phyloP scores from a whole-genome alignment of 1,140 invertebrate species.

The Cyrtorhinus lividipennis region DNA sequence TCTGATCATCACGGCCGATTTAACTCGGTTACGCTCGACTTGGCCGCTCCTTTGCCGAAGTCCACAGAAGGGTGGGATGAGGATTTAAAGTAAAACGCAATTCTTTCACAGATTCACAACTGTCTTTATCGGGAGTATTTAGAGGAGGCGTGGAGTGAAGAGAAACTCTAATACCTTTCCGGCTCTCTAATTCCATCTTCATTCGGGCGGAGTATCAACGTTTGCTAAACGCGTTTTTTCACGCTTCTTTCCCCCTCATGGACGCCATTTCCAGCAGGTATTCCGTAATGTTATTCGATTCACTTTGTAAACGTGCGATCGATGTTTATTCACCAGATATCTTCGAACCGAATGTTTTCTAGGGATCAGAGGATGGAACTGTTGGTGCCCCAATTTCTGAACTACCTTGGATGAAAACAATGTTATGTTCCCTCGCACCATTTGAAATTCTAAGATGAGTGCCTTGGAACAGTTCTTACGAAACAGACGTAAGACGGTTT shows the following conservation, averaged over 20 bases:
- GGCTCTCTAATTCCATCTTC: slow-evolving; percentile 5
- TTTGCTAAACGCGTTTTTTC: neutral
- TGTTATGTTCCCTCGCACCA: too few species aligned
- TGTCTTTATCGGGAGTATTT: slow-evolving; percentile 8
- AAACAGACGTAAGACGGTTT: too few species aligned
- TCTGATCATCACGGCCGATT: slow-evolving; percentile 9
- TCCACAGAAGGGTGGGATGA: neutral
- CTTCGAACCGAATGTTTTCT: too few species aligned
- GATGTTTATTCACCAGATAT: too few species aligned
- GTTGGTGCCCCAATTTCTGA: too few species aligned
- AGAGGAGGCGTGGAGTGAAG: neutral
- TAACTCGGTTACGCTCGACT: slow-evolving; percentile 6
- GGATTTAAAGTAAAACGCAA: neutral
- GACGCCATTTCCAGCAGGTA: neutral
- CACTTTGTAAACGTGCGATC: too few species aligned
- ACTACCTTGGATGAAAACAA: too few species aligned
- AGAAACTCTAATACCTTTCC: slow-evolving; percentile 3
- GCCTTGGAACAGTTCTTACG: too few species aligned
- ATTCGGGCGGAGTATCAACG: slow-evolving; percentile 4
- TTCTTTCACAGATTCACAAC: slow-evolving; percentile 5
- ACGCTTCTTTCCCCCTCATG: neutral
- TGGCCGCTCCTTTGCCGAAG: neutral
- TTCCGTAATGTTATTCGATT: too few species aligned
- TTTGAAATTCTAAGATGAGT: too few species aligned
- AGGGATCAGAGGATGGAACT: too few species aligned